A percentile compares a stretch with the other conserved stretches of the same genome.
phyloP scores from a whole-genome alignment of 2,888 invertebrate species.

The Thera britannica region DNA sequence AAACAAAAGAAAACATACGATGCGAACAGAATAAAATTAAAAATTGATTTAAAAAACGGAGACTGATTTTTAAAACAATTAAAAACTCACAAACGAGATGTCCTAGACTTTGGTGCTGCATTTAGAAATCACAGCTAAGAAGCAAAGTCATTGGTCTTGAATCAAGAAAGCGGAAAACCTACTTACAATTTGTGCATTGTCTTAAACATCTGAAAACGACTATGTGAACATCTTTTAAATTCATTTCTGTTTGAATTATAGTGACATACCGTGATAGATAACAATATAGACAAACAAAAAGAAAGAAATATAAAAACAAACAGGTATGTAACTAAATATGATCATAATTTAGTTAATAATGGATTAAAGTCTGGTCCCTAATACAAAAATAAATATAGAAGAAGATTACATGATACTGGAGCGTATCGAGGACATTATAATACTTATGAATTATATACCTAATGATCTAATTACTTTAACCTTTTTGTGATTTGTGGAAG shows the following conservation, averaged over 20 bases:
- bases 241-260: constrained; percentile 3
- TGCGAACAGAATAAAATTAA: neutral
- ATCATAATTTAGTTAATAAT: too few relatives aligned
- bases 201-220: neutral
- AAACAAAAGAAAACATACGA: too few relatives aligned
- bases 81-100: neutral
- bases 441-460: too few relatives aligned
- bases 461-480: too few relatives aligned
- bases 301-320: too few relatives aligned
- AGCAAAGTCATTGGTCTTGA: constrained; percentile 12
- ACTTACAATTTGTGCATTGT: neutral
- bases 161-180: constrained; percentile 33
- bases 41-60: too few relatives aligned
- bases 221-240: constrained; percentile 8
- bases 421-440: too few relatives aligned
- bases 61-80: neutral
- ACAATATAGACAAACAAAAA: neutral
- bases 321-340: too few relatives aligned
- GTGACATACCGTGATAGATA: neutral
- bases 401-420: too few relatives aligned
- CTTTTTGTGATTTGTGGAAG: neutral
- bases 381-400: neutral
- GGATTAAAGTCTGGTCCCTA: too few relatives aligned
- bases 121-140: constrained; percentile 13
- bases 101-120: neutral